These are phyloP conservation scores for Scomber japonicus DNA, from an alignment of 2,113 vertebrate genomes.

Conservation along the genomic window DNA sequence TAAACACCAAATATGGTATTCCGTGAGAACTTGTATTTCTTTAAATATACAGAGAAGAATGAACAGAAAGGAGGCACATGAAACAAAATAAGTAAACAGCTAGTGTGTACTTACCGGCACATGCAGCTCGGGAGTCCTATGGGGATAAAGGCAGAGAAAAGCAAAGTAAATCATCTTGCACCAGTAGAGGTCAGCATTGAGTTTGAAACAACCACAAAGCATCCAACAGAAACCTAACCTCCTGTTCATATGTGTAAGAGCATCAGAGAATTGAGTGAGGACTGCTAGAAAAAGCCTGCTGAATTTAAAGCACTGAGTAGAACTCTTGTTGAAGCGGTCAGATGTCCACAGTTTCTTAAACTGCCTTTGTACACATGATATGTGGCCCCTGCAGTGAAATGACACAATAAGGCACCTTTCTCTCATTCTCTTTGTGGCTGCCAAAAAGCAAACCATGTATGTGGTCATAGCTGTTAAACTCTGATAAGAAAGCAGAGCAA, in stretches of 20 bases:
- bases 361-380: not conserved
- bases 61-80: not conserved
- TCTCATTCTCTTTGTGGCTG: not conserved
- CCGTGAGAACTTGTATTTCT: not conserved
- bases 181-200: conserved; percentile 69
- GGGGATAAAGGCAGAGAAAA: conserved; percentile 16
- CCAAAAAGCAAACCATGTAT: too few species aligned
- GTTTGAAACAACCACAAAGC: conserved; percentile 12
- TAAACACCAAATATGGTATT: not conserved
- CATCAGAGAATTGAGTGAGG: not conserved
- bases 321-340: not conserved
- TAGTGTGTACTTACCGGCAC: conserved; percentile 22
- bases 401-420: not conserved
- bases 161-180: not conserved
- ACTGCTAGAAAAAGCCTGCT: not conserved
- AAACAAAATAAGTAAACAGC: not conserved
- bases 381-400: not conserved
- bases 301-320: not conserved
- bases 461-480: too few species aligned
- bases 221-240: not conserved
- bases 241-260: not conserved
- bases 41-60: not conserved
- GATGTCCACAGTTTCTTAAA: not conserved
- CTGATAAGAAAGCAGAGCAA: too few species aligned
- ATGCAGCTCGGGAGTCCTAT: conserved; percentile 39